These are phyloP conservation scores for Bombus superbus DNA, from an alignment of 1,140 invertebrate genomes.

Conservation along the genomic window DNA sequence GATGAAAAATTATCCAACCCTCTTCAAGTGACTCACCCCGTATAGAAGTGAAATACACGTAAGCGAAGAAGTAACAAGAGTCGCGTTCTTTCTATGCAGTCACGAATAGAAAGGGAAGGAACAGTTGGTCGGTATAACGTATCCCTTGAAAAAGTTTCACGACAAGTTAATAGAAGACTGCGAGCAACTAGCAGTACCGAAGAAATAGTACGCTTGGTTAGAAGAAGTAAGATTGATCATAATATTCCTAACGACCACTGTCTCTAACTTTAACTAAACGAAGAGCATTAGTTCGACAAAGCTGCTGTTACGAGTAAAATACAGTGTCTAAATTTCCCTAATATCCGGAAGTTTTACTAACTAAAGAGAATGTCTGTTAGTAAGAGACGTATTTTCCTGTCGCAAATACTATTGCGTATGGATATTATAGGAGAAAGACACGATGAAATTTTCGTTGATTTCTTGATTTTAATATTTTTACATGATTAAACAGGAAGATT, in stretches of 20 bases:
- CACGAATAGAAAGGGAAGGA: constrained; percentile 14
- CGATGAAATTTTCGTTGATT: too few species aligned
- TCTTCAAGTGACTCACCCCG: constrained; percentile 18
- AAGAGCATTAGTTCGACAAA: neutral
- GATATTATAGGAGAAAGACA: too few species aligned
- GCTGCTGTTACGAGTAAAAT: neutral
- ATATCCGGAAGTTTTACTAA: neutral
- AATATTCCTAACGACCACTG: neutral
- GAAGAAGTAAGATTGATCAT: neutral
- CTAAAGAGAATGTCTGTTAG: too few species aligned
- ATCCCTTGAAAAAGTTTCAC: constrained; percentile 13
- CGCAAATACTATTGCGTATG: too few species aligned
- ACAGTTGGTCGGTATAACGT: neutral
- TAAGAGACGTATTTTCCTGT: too few species aligned
- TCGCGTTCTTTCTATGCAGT: constrained; percentile 9
- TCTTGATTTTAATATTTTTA: too few species aligned
- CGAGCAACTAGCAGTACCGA: neutral
- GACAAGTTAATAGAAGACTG: constrained; percentile 32
- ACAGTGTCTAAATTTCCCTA: neutral
- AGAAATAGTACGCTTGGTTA: neutral
- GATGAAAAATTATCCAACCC: constrained; percentile 1
- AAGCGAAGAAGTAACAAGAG: constrained; percentile 27
- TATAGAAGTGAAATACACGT: neutral
- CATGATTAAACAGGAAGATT: too few species aligned
- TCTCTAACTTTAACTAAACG: neutral